A percentile compares a stretch with the other conserved stretches of the same genome.
Evolutionary conservation across 2,888 invertebrate genomes (phyloP).

Genomic region (Oscheius onirici): DNA sequence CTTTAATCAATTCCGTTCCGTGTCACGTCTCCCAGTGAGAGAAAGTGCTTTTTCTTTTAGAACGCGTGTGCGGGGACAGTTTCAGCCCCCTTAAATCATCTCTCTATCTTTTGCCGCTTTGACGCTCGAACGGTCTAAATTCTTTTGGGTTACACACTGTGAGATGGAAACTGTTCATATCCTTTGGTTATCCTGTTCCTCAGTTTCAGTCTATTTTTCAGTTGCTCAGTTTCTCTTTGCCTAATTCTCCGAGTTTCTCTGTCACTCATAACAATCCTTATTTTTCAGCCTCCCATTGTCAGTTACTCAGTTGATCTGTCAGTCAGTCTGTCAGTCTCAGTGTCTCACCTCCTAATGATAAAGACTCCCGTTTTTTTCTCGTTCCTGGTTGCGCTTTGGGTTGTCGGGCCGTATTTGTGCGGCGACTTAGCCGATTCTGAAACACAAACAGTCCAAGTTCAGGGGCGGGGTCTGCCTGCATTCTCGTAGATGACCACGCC

Average conservation of each 20-base stretch:
- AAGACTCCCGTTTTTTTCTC: no score
- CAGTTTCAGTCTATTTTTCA: no score
- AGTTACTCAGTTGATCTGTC: no score
- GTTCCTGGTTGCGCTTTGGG: slow-evolving; percentile 12
- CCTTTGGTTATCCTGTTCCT: no score
- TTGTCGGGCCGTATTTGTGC: slow-evolving; percentile 31
- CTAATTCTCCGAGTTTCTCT: no score
- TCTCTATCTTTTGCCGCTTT: slow-evolving; percentile 2
- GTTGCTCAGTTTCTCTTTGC: no score
- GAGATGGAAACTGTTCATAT: neutral
- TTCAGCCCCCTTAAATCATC: slow-evolving; percentile 10
- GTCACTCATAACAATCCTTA: no score
- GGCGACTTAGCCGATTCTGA: slow-evolving; percentile 33
- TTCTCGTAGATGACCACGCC: slow-evolving; percentile 1
- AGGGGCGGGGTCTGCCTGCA: slow-evolving; percentile 12
- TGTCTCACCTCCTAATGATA: no score
- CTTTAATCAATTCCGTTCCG: no score
- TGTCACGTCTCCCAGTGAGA: slow-evolving; percentile 2
- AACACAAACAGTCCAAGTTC: slow-evolving; percentile 31
- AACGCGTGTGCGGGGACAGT: slow-evolving; percentile 9
- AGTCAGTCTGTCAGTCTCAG: no score
- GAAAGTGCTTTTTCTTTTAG: neutral
- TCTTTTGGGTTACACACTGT: slow-evolving; percentile 23
- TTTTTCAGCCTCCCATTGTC: no score
- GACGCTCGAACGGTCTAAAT: slow-evolving; percentile 20